These are phyloP conservation scores for Osmerus mordax DNA, from an alignment of 2,113 vertebrate genomes.

Conservation along the genomic window DNA sequence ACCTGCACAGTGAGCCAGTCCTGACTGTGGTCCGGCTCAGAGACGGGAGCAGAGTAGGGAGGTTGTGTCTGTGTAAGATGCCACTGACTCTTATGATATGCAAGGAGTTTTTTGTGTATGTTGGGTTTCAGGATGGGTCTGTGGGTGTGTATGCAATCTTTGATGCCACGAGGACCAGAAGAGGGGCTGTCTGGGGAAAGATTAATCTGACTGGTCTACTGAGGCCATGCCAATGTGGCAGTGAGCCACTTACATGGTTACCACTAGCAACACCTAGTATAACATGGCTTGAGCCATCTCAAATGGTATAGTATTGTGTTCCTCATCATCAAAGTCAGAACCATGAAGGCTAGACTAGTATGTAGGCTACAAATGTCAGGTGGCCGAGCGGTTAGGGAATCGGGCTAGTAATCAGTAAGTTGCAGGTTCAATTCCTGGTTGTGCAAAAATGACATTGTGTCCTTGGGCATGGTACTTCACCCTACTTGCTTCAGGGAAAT, in stretches of 20 bases:
- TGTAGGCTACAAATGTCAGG: no score
- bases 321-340: not conserved
- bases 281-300: constrained; percentile 40
- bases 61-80: constrained; percentile 56
- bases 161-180: constrained; percentile 12
- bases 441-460: no score
- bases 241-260: constrained; percentile 39
- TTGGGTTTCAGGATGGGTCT: constrained; percentile 76
- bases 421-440: no score
- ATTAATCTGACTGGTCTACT: constrained; percentile 1
- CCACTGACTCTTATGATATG: constrained; percentile 53
- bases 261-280: constrained; percentile 52
- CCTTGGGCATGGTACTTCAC: no score
- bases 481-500: no score
- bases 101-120: constrained; percentile 56
- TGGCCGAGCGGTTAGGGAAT: no score
- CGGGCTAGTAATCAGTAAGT: no score
- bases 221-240: constrained; percentile 44
- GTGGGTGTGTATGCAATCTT: constrained; percentile 68
- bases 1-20: constrained; percentile 49
- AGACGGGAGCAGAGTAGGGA: constrained; percentile 63
- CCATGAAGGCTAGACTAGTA: no score
- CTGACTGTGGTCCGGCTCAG: constrained; percentile 60
- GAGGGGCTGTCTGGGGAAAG: constrained; percentile 14
- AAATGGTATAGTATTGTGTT: not conserved